These are phyloP conservation scores for Oncorhynchus kisutch DNA, from an alignment of 2,113 vertebrate species.

Conservation along the genomic window DNA sequence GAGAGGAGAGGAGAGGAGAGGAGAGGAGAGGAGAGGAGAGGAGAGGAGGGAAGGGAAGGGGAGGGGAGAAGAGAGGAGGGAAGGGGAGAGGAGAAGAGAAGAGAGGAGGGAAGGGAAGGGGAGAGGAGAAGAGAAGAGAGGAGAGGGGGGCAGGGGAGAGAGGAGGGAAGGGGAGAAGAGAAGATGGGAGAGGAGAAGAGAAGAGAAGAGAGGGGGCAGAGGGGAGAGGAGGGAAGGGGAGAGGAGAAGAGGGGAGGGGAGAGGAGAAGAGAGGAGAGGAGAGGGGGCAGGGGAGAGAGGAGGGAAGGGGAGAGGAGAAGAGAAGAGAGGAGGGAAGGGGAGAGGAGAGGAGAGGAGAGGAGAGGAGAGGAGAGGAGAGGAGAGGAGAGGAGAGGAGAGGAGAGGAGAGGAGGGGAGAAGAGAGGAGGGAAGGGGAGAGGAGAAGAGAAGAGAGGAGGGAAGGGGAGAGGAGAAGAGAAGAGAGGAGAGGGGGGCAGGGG, in stretches of 20 bases:
- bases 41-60: no score
- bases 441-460: not conserved
- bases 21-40: no score
- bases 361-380: not conserved
- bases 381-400: not conserved
- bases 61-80: no score
- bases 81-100: no score
- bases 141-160: no score
- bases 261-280: not conserved
- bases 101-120: no score
- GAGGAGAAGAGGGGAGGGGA: not conserved
- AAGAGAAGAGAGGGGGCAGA: no score
- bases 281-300: not conserved
- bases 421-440: not conserved
- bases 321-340: not conserved
- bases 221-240: rapidly evolving
- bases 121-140: no score
- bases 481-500: not conserved
- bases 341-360: not conserved
- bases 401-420: not conserved
- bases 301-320: not conserved
- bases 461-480: not conserved
- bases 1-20: no score
- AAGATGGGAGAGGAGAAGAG: no score
- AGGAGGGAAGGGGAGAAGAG: not conserved